Percentiles rank a stretch among this genome's conserved stretches.
Conservation (phyloP, 2,888 invertebrate genomes). For the Catotricha subobsoleta region DNA sequence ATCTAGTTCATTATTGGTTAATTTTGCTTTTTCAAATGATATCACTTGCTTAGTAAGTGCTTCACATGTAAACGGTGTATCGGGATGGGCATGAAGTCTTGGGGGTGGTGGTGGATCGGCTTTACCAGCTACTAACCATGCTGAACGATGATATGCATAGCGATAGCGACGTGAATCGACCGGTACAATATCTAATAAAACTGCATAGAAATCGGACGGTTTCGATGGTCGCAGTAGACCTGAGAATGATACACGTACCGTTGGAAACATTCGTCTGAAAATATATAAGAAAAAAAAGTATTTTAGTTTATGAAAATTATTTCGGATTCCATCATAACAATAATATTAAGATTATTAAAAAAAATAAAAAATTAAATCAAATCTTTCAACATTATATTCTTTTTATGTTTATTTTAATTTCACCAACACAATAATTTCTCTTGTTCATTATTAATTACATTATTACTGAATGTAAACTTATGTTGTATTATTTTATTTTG, state of each 20-base stretch:
- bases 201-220: slow-evolving; percentile 65
- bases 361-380: too few relatives aligned
- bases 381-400: too few relatives aligned
- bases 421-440: too few relatives aligned
- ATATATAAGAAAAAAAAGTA: background rate
- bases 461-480: too few relatives aligned
- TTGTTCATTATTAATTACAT: too few relatives aligned
- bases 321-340: too few relatives aligned
- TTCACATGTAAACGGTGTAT: slow-evolving; percentile 89
- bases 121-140: slow-evolving; percentile 96
- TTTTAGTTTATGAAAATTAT: too few relatives aligned
- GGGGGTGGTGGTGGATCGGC: slow-evolving; percentile 92
- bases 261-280: slow-evolving; percentile 93
- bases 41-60: slow-evolving; percentile 92
- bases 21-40: slow-evolving; percentile 94
- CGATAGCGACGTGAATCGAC: slow-evolving; percentile 92
- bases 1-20: slow-evolving; percentile 97
- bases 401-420: too few relatives aligned
- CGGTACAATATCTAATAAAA: slow-evolving; percentile 90
- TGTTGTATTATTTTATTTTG: too few relatives aligned
- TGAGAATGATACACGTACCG: slow-evolving; percentile 82
- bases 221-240: slow-evolving; percentile 42
- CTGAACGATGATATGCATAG: slow-evolving; percentile 95
- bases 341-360: too few relatives aligned
- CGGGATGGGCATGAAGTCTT: slow-evolving; percentile 88